These are phyloP conservation scores for Agrilus mali DNA, from an alignment of 2,888 invertebrate genomes.

Conservation along the genomic window DNA sequence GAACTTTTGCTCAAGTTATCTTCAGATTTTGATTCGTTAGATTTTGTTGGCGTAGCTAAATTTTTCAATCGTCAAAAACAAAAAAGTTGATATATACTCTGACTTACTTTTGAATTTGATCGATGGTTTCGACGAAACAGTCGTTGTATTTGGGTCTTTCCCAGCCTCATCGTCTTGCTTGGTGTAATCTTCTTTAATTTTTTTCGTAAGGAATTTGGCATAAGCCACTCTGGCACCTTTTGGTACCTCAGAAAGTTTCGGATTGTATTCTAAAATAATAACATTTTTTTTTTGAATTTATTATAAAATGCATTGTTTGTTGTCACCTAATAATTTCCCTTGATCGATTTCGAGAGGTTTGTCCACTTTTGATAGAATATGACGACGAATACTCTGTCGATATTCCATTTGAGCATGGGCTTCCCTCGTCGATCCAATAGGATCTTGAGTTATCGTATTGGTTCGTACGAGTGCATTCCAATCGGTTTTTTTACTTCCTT, in stretches of 20 bases:
- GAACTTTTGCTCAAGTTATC: too few species aligned
- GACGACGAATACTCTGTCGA: slow-evolving; percentile 50
- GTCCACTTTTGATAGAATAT: slow-evolving; percentile 51
- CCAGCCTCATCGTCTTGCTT: too few species aligned
- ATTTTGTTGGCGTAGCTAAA: too few species aligned
- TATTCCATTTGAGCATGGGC: slow-evolving; percentile 47
- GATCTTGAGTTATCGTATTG: slow-evolving; percentile 56
- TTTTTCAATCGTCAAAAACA: too few species aligned
- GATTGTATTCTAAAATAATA: slow-evolving; percentile 57
- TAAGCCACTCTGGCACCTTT: slow-evolving; percentile 73
- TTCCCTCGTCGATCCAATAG: slow-evolving; percentile 66
- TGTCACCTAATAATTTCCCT: slow-evolving; percentile 51
- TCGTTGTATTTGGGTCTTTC: too few species aligned
- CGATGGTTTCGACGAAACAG: too few species aligned
- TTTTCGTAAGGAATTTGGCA: slow-evolving; percentile 74
- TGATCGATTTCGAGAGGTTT: slow-evolving; percentile 57
- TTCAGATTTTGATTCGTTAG: too few species aligned
- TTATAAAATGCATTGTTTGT: not conserved
- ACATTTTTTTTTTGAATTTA: not conserved
- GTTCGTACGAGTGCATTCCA: slow-evolving; percentile 76
- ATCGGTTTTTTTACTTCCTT: slow-evolving; percentile 52
- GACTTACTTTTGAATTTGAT: too few species aligned
- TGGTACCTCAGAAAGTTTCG: slow-evolving; percentile 60
- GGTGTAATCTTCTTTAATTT: slow-evolving; percentile 35
- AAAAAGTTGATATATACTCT: too few species aligned